Evolutionary conservation across 1,140 invertebrate species (phyloP), one percentile per base, ranked within the genome.

Genomic region (Orius insidiosus): DNA sequence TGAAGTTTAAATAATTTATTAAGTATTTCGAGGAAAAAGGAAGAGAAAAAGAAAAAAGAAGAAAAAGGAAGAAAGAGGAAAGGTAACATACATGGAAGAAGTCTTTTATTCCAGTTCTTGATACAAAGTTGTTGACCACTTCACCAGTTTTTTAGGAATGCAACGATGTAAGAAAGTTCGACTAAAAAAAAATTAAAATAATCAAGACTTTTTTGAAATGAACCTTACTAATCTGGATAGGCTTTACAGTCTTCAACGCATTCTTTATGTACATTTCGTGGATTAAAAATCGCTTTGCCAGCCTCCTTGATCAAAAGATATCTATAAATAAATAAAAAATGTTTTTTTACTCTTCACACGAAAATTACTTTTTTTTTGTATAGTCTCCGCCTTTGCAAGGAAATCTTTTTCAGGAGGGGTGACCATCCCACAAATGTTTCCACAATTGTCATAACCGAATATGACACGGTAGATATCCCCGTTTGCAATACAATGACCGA

Each of bases 391-490:
- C 67, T 49, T 65, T 67, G 47, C 69, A 65, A n/a, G 47, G 46
- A 16, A 60, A 59, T 64, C 40, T 47, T 52, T 56, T 33, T 60
- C 53, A n/a, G 55, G 54, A 0, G 42, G 13, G 6, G 63, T 67
- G 48, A 68, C 68, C 37, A 61, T 63, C 5, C 76, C 75, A 55
- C 78, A 82, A 39, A 78, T 61, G 54, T 79, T 75, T 2, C 70
- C 76, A 56, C 72, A 78, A 53, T 74, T 69, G 54, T 80, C 76
- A 49, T 72, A 74, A 7, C 78, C 78, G 57, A 77, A 69, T 31
- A 78, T 57, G 9, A 80, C 58, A 14, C 76, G 60, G 50, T 67
- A 63, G 32, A 74, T 63, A 51, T 78, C 68, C 3, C 70, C 70
- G 51, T 74, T 60, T 34, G 58, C 59, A n/a, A 64, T 59, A 39